Base-by-base conservation (phyloP, 2,113 vertebrate genomes). In the Sebastes fasciatus region DNA sequence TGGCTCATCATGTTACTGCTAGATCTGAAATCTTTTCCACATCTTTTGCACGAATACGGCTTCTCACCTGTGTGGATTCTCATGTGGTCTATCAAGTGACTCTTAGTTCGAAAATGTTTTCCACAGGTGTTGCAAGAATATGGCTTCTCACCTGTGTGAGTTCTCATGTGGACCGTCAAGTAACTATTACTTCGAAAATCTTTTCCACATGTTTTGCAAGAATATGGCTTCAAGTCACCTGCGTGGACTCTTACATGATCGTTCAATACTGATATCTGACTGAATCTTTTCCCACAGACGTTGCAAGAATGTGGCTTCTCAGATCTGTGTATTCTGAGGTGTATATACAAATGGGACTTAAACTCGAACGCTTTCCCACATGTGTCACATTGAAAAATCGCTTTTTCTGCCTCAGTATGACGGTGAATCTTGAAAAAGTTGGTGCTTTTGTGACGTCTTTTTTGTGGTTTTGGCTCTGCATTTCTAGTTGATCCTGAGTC, bases 371-470 rank as follows among this genome's bases (percentile, higher is more conserved):
- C 3, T 64, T 66, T 1, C 7, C n/a, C 64, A 46, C 64, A 48
- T 1, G 10, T 21, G 21, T 76, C 68, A 70, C 68, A 88, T 43
- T 52, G 75, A 0, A 71, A 45, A 48, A 23, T 1, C 1, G 52
- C 26, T 43, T 67, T 54, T 40, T 13, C 57, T 3, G 12, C 48
- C 0, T 55, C 61, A 46, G 66, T 13, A n/a, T 45, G 2, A 45
- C 6, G 0, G 4, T 0, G 49, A 34, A 2, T 43, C 14, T 84
- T 0, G 3, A 19, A n/a, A 0, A 9, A 12, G 26, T 16, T 40
- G 16, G 19, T 45, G 11, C 3, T n/a, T 17, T 26, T 21, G 7
- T 43, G 19, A 43, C 8, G 57, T 26, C 21, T 54, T 40, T 45
- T 72, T 55, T 0, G 48, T 34, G 19, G 42, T 3, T 54, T 21